Evolutionary conservation across 2,113 vertebrate genomes (phyloP), one percentile per base, ranked within the genome.

Genomic region (Ochotona princeps): DNA sequence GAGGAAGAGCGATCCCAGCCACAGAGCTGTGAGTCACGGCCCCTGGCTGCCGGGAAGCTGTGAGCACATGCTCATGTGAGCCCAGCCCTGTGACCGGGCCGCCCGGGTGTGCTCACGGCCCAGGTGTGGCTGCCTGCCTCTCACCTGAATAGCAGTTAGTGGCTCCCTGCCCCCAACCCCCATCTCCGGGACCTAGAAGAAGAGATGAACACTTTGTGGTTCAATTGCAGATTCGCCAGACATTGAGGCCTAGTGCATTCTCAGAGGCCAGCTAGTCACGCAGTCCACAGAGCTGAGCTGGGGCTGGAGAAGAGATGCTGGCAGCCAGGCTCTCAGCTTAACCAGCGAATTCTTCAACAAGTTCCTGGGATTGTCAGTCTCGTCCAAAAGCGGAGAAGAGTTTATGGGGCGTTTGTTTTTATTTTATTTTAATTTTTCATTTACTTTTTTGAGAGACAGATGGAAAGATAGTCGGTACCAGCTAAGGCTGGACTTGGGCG

Each of bases 201-300:
- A 84, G 44, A 17, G 65, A 26, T 8, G 54, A 74, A 20, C 20
- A 9, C 17, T 1, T 17, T 14, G 51, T 44, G 26, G 35, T 13
- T 32, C 49, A 74, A 18, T 28, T 7, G 28, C 3, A 79, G 72
- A 32, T 9, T 18, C 17, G 11, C 8, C 9, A 54, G 57, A 23
- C 15, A 0, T 3, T 30, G 57, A 67, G 18, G 18, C 60, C 61
- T 17, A 63, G 30, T 14, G 20, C 3, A 20, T 4, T 10, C 90
- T 87, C 23, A 30, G 72, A 21, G 11, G 8, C 17, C 25, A n/a
- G 1, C 30, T 1, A 2, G 23, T 2, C 69, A 76, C 11, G 13
- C 11, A 14, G 2, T 13, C 51, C 54, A 18, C 3, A 10, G 5
- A 1, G 14, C 15, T n/a, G 30, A 72, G n/a, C 28, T 0, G 47